phyloP scores from a whole-genome alignment of 2,113 vertebrate genomes.

The Motacilla alba region DNA sequence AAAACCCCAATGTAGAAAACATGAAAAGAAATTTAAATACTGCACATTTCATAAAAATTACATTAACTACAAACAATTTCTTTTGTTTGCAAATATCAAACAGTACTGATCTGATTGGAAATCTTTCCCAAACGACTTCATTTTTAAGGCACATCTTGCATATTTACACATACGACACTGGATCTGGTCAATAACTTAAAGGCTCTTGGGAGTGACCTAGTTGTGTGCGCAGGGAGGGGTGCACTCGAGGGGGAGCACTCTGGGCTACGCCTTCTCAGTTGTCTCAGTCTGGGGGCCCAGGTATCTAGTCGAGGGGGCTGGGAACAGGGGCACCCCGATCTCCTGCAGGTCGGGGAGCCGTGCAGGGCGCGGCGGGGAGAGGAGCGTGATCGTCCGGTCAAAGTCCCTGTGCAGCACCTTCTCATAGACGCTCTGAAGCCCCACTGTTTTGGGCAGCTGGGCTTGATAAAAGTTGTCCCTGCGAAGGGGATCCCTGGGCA shows the following conservation, averaged over 20 bases:
- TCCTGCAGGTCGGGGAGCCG: slow-evolving; percentile 90
- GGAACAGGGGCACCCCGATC: slow-evolving; percentile 85
- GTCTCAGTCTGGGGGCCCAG: slow-evolving; percentile 75
- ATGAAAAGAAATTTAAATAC: slow-evolving; percentile 74
- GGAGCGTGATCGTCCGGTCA: slow-evolving; percentile 83
- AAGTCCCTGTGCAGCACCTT: slow-evolving; percentile 91
- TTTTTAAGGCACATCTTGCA: slow-evolving; percentile 83
- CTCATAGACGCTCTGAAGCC: slow-evolving; percentile 91
- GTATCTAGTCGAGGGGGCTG: slow-evolving; percentile 82
- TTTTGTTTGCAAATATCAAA: slow-evolving; percentile 81
- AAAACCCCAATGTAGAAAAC: slow-evolving; percentile 36
- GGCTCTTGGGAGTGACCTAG: slow-evolving; percentile 61
- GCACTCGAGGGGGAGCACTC: neutral
- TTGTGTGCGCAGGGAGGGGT: slow-evolving; percentile 36
- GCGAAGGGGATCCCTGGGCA: slow-evolving; percentile 85
- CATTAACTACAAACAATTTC: slow-evolving; percentile 74
- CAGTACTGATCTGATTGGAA: slow-evolving; percentile 76
- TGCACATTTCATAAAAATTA: slow-evolving; percentile 86
- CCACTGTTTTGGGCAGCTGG: slow-evolving; percentile 86
- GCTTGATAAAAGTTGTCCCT: slow-evolving; percentile 89
- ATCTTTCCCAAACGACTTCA: slow-evolving; percentile 72
- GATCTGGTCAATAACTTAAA: slow-evolving; percentile 78
- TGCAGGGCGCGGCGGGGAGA: slow-evolving; percentile 85
- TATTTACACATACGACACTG: slow-evolving; percentile 72
- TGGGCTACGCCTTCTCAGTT: slow-evolving; percentile 69